These are phyloP conservation scores for Pachymerium ferrugineum DNA, from an alignment of 2,888 invertebrate genomes.

Conservation along the genomic window DNA sequence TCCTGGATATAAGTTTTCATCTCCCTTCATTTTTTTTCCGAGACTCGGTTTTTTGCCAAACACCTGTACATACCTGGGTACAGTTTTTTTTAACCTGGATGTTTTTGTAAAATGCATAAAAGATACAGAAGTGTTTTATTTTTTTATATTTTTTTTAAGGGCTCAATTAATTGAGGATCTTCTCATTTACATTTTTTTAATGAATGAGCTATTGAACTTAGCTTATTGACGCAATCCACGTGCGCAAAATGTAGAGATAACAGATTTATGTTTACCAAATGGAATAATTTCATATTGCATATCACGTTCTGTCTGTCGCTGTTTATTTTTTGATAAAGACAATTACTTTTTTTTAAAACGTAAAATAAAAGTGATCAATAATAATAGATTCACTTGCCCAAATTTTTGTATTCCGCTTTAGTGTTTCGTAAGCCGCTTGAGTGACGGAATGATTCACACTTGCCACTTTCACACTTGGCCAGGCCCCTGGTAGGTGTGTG, in stretches of 20 bases:
- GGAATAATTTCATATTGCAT: too few relatives aligned
- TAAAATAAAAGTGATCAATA: too few relatives aligned
- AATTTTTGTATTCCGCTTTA: background rate
- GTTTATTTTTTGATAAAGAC: too few relatives aligned
- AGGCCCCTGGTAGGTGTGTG: constrained; percentile 20
- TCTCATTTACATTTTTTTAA: constrained; percentile 20
- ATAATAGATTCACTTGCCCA: too few relatives aligned
- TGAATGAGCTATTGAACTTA: background rate
- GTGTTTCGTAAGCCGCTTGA: background rate
- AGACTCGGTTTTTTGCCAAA: background rate
- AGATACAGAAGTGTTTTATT: too few relatives aligned
- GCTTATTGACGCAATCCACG: background rate
- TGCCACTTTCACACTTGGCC: constrained; percentile 25
- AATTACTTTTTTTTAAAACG: too few relatives aligned
- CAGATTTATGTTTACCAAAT: too few relatives aligned
- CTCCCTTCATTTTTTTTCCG: constrained; percentile 2
- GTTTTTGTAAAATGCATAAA: background rate
- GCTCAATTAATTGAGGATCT: constrained; percentile 23
- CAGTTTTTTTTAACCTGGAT: background rate
- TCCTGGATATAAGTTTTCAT: constrained; percentile 13
- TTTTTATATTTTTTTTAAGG: constrained; percentile 13
- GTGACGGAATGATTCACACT: constrained; percentile 22
- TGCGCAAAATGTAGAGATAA: background rate
- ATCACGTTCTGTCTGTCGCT: too few relatives aligned
- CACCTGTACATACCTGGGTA: constrained; percentile 17